phyloP scores from a whole-genome alignment of 2,113 vertebrate genomes.

The Machaerirhynchus nigripectus region DNA sequence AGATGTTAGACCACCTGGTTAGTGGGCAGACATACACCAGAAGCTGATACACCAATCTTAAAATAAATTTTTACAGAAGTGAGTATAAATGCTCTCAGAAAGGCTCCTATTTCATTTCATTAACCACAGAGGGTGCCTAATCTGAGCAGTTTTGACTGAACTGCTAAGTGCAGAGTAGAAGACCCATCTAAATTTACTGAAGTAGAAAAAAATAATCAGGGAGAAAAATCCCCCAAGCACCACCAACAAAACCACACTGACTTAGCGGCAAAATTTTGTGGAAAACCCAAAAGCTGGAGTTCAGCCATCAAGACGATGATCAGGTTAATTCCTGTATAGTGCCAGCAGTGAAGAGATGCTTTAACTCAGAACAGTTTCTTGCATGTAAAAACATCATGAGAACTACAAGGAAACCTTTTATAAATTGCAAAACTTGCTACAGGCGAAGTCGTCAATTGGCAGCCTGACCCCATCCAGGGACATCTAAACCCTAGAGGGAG shows the following conservation, averaged over 20 bases:
- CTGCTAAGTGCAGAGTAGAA: neutral
- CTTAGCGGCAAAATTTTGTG: neutral
- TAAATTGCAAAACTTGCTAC: neutral
- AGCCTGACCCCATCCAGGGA: neutral
- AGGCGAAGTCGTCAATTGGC: neutral
- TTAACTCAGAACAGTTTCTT: neutral
- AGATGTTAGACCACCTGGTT: neutral
- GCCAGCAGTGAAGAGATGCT: neutral
- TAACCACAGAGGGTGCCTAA: neutral
- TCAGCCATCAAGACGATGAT: neutral
- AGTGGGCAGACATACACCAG: neutral
- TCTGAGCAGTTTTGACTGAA: neutral
- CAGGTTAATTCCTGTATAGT: neutral
- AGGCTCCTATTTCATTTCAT: neutral
- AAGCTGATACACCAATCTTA: neutral
- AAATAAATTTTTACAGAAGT: neutral
- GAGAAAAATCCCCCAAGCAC: accelerated
- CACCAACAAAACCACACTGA: neutral
- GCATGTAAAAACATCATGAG: neutral
- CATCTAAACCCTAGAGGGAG: neutral
- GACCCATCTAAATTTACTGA: neutral
- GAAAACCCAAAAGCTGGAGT: neutral
- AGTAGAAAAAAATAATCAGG: neutral
- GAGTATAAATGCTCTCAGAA: neutral
- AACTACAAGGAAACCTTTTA: neutral